phyloP scores from a whole-genome alignment of 2,113 vertebrate species.

The Rhineura floridana region DNA sequence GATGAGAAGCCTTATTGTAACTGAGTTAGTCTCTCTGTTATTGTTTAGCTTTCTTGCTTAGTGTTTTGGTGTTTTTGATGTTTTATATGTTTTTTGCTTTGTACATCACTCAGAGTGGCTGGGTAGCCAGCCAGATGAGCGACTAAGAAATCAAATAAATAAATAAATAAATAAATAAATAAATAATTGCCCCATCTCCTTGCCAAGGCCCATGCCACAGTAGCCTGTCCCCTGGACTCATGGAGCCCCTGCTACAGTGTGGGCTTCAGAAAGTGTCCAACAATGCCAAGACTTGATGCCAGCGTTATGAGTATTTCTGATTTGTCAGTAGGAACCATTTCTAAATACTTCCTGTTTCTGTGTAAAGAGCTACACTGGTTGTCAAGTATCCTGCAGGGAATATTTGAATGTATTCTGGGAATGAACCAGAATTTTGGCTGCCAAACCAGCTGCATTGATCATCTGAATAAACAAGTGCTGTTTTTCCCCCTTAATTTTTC shows the following conservation, averaged over 20 bases:
- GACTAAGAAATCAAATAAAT: no score
- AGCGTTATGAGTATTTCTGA: neutral
- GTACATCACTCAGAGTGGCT: no score
- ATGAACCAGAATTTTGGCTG: slow-evolving; percentile 38
- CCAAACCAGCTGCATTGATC: slow-evolving; percentile 59
- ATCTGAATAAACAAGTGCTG: slow-evolving; percentile 56
- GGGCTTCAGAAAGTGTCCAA: neutral
- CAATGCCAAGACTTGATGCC: neutral
- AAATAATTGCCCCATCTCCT: no score
- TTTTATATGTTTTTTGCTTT: no score
- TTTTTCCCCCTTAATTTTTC: slow-evolving; percentile 3
- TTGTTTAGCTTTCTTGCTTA: no score
- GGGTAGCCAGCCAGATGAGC: no score
- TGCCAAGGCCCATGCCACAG: neutral
- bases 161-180: no score
- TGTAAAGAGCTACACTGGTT: slow-evolving; percentile 10
- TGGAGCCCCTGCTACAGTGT: neutral
- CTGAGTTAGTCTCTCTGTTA: no score
- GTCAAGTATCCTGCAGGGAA: neutral
- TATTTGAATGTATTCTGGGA: neutral
- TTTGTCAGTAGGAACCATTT: neutral
- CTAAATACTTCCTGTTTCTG: neutral
- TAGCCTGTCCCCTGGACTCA: neutral
- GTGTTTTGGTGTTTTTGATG: no score
- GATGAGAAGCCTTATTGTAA: no score